A percentile compares a stretch with the other conserved stretches of the same genome.
phyloP scores from a whole-genome alignment of 1,140 invertebrate genomes.

The Drosophila repleta region DNA sequence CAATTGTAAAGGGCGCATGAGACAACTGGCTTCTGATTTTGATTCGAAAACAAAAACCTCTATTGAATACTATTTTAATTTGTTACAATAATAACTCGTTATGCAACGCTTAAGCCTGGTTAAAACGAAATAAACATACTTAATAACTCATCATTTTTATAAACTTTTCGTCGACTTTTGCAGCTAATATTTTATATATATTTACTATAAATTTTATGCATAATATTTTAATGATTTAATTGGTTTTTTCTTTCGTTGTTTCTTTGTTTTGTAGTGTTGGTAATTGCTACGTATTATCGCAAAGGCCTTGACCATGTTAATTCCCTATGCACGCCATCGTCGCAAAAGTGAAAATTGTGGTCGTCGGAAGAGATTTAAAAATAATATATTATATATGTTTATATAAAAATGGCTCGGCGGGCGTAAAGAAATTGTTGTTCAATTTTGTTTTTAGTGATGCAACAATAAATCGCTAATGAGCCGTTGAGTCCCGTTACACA shows the following conservation, averaged over 20 bases:
- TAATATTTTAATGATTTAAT: conserved; percentile 70
- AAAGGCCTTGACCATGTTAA: conserved; percentile 68
- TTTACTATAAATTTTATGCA: conserved; percentile 9
- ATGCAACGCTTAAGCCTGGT: conserved; percentile 4
- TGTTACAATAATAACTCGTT: conserved; percentile 1
- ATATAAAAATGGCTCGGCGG: conserved; percentile 24
- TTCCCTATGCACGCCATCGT: conserved; percentile 49
- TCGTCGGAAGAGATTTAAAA: conserved; percentile 35
- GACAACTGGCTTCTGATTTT: not conserved
- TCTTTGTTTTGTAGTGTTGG: conserved; percentile 22
- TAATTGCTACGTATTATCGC: conserved; percentile 46
- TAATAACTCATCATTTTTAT: conserved; percentile 29
- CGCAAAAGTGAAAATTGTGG: conserved; percentile 60
- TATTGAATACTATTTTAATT: not conserved
- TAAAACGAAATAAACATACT: conserved; percentile 17
- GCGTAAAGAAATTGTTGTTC: conserved; percentile 5
- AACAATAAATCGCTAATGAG: conserved; percentile 40
- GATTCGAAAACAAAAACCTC: not conserved
- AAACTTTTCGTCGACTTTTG: conserved; percentile 17
- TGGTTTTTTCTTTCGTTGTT: conserved; percentile 22
- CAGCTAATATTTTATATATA: conserved; percentile 19
- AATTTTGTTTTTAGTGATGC: conserved; percentile 10
- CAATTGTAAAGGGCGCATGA: not conserved
- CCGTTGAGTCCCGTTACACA: conserved; percentile 46
- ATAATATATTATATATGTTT: conserved; percentile 16